Percentiles rank a stretch among this genome's conserved stretches.
Conservation (phyloP, 1,140 invertebrate genomes). For the Goniozus legneri region DNA sequence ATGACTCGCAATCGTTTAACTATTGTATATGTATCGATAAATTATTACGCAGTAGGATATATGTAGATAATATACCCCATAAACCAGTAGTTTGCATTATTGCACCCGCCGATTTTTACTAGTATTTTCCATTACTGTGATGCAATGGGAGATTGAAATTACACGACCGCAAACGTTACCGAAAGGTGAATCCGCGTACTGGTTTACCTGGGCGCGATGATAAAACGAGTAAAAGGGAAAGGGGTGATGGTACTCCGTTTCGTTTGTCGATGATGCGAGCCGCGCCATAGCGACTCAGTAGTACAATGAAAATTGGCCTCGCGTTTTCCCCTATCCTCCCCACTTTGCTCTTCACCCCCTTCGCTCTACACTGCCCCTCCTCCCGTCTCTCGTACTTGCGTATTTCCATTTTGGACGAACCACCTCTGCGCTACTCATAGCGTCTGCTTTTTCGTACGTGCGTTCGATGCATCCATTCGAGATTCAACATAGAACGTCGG, state of each 20-base stretch:
- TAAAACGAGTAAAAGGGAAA: too few species aligned
- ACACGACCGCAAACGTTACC: constrained; percentile 12
- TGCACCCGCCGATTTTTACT: constrained; percentile 14
- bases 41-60: too few species aligned
- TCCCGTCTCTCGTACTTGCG: constrained; percentile 13
- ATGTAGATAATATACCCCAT: too few species aligned
- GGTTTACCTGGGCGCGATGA: too few species aligned
- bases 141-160: constrained; percentile 26
- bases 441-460: constrained; percentile 7
- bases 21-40: too few species aligned
- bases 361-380: constrained; percentile 5
- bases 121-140: constrained; percentile 31
- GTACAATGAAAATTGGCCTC: constrained; percentile 6
- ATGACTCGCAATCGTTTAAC: too few species aligned
- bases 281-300: constrained; percentile 9
- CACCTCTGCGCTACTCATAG: too few species aligned
- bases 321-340: not conserved
- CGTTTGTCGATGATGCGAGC: constrained; percentile 18
- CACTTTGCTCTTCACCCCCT: constrained; percentile 3
- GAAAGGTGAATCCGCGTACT: not conserved
- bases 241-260: not conserved
- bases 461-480: constrained; percentile 4
- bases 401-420: constrained; percentile 18
- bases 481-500: not conserved
- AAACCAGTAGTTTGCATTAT: too few species aligned